Evolutionary conservation across 2,113 vertebrate species (phyloP).

Genomic region (Scytalopus superciliaris): DNA sequence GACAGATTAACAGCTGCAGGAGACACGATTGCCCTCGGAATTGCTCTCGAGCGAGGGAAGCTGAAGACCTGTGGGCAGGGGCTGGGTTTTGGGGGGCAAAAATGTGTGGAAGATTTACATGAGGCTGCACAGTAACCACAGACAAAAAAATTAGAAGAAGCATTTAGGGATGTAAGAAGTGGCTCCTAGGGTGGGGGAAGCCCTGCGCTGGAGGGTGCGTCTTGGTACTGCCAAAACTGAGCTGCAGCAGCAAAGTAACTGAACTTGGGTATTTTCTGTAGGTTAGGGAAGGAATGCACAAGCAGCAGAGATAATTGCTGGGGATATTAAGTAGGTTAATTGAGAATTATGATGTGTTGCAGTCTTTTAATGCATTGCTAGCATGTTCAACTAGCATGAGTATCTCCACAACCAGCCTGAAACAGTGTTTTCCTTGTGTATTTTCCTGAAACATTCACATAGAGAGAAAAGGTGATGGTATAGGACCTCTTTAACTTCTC

Average conservation of each 20-base stretch:
- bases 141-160: neutral
- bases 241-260: neutral
- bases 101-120: neutral
- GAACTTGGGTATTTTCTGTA: neutral
- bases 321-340: neutral
- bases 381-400: neutral
- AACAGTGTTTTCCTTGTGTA: neutral
- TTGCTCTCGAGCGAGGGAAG: neutral
- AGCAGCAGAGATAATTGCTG: neutral
- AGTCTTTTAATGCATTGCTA: neutral
- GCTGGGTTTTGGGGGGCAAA: neutral
- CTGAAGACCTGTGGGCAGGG: neutral
- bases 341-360: neutral
- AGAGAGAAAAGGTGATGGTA: neutral
- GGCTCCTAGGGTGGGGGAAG: neutral
- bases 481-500: neutral
- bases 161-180: neutral
- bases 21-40: conserved; percentile 23
- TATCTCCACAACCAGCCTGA: neutral
- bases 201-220: accelerated
- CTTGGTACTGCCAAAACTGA: neutral
- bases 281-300: neutral
- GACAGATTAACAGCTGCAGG: conserved; percentile 58
- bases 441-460: neutral
- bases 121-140: neutral